These are phyloP conservation scores for Pseudococcus jackbeardsleyi DNA, from an alignment of 2,888 invertebrate genomes.

Conservation along the genomic window DNA sequence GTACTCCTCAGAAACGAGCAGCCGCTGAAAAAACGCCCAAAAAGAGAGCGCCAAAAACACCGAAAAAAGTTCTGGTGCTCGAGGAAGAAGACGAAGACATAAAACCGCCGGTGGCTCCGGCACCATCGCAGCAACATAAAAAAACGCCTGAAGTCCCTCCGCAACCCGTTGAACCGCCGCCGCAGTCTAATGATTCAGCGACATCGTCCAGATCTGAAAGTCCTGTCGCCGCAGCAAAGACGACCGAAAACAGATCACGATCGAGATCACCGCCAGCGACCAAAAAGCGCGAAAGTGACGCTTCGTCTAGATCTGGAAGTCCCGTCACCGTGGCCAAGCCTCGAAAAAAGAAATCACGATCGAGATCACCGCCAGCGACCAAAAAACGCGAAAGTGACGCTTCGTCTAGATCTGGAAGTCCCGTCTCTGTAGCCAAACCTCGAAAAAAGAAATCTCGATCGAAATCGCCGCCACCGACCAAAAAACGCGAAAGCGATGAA, in stretches of 20 bases:
- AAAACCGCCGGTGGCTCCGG: not conserved
- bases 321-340: not conserved
- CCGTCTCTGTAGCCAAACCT: no score
- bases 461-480: not conserved
- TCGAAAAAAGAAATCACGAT: not conserved
- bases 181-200: no score
- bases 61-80: not conserved
- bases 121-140: not conserved
- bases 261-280: not conserved
- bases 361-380: not conserved
- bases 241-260: no score
- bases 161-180: not conserved
- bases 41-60: not conserved
- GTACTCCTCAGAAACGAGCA: not conserved
- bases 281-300: not conserved
- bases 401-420: not conserved
- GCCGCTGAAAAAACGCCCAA: conserved; percentile 8
- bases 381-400: not conserved
- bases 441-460: not conserved
- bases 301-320: not conserved
- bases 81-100: not conserved
- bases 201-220: no score
- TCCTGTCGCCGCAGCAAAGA: no score
- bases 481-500: not conserved
- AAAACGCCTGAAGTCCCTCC: not conserved